phyloP scores from a whole-genome alignment of 2,797 vertebrate species.

The Arctocebus calabarensis region DNA sequence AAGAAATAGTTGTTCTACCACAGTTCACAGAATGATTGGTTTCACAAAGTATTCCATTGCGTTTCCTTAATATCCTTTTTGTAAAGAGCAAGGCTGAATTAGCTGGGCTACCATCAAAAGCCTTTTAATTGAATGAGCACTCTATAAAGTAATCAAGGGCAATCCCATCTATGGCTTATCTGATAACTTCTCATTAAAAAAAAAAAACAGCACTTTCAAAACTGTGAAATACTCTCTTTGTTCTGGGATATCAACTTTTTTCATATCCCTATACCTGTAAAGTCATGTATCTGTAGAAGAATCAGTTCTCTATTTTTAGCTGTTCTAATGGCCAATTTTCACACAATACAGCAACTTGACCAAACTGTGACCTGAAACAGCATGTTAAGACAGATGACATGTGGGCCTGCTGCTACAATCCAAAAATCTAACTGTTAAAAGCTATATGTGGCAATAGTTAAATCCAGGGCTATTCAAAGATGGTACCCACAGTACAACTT shows the following conservation, averaged over 20 bases:
- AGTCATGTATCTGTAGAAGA: constrained; percentile 41
- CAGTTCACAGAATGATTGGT: constrained; percentile 35
- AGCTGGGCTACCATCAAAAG: background rate
- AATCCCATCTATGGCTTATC: background rate
- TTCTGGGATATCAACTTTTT: constrained; percentile 62
- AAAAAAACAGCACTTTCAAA: background rate
- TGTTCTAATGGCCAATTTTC: constrained; percentile 71
- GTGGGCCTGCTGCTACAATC: background rate
- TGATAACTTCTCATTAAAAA: constrained; percentile 26
- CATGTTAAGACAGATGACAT: constrained; percentile 62
- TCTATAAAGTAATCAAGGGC: background rate
- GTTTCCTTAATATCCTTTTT: constrained; percentile 5
- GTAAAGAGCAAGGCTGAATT: background rate
- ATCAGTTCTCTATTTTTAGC: constrained; percentile 67
- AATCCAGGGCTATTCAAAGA: constrained; percentile 54
- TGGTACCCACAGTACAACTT: constrained; percentile 37
- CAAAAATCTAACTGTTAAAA: constrained; percentile 63
- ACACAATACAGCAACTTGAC: constrained; percentile 58
- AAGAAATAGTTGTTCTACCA: constrained; percentile 5
- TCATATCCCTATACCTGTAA: constrained; percentile 40
- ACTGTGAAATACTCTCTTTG: constrained; percentile 37
- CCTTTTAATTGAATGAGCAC: constrained; percentile 44
- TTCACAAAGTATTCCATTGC: background rate
- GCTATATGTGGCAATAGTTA: constrained; percentile 53
- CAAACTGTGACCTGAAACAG: constrained; percentile 65